Conservation (phyloP, 2,113 vertebrate genomes). For the Symphodus melops region DNA sequence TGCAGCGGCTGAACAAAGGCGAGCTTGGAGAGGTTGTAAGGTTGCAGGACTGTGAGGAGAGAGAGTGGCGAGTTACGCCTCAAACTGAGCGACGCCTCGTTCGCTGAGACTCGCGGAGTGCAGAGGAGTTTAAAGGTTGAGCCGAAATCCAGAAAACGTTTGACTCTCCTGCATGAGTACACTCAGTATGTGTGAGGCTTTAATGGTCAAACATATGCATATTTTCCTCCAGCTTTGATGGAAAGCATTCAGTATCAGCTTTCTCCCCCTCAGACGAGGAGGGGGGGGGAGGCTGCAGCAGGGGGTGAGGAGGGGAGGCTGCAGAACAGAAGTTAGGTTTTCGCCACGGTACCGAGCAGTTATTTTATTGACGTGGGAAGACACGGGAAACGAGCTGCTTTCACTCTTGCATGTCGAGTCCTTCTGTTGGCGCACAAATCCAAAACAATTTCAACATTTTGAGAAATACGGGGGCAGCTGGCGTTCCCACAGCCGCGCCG, state of each 20-base stretch:
- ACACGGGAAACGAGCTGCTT: slow-evolving; percentile 75
- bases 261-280: slow-evolving; percentile 23
- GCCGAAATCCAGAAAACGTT: not conserved
- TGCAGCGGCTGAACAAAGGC: slow-evolving; percentile 33
- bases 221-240: slow-evolving; percentile 57
- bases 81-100: not conserved
- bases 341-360: slow-evolving; percentile 52
- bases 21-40: slow-evolving; percentile 38
- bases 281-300: not conserved
- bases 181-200: slow-evolving; percentile 47
- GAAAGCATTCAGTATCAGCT: slow-evolving; percentile 55
- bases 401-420: slow-evolving; percentile 81
- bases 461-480: slow-evolving; percentile 88
- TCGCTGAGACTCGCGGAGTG: slow-evolving; percentile 30
- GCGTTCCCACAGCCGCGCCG: slow-evolving; percentile 84
- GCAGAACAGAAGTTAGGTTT: slow-evolving; percentile 69
- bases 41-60: slow-evolving; percentile 15
- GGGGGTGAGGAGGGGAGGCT: slow-evolving; percentile 4
- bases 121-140: slow-evolving; percentile 55
- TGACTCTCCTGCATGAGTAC: slow-evolving; percentile 31
- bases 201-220: slow-evolving; percentile 73
- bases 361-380: slow-evolving; percentile 76
- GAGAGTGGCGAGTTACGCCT: slow-evolving; percentile 43
- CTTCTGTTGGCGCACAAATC: slow-evolving; percentile 81
- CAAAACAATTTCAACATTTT: slow-evolving; percentile 82